A percentile compares a stretch with the other conserved stretches of the same genome.
phyloP scores from a whole-genome alignment of 2,888 invertebrate genomes.

The Parnassius smintheus region DNA sequence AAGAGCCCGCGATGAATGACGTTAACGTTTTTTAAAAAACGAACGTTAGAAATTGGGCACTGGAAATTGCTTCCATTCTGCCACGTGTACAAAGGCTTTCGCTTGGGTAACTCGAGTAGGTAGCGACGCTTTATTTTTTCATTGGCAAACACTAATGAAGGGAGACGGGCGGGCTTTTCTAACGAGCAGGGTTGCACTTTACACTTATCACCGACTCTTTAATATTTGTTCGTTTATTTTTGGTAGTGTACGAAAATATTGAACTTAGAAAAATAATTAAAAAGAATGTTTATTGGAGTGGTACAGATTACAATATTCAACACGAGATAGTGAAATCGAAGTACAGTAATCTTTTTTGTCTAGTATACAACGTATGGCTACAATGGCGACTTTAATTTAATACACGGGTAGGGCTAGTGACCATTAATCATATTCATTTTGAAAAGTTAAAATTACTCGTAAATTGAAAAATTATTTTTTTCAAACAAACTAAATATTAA shows the following conservation, averaged over 20 bases:
- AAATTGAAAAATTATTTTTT: too few relatives aligned
- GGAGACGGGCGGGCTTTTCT: slow-evolving; percentile 48
- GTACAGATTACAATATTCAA: too few relatives aligned
- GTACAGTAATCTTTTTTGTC: too few relatives aligned
- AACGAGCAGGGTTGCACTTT: slow-evolving; percentile 66
- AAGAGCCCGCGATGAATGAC: slow-evolving; percentile 12
- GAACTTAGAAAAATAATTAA: too few relatives aligned
- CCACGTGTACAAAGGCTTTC: slow-evolving; percentile 33
- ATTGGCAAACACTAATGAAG: slow-evolving; percentile 68
- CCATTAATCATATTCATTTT: too few relatives aligned
- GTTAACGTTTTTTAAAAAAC: slow-evolving; percentile 11
- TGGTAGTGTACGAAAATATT: neutral
- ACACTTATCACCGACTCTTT: slow-evolving; percentile 61
- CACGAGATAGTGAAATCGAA: too few relatives aligned
- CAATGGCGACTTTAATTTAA: too few relatives aligned
- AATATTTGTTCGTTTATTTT: slow-evolving; percentile 49
- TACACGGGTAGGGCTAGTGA: too few relatives aligned
- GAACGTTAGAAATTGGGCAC: slow-evolving; percentile 17
- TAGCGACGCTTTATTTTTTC: slow-evolving; percentile 54
- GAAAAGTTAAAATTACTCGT: too few relatives aligned
- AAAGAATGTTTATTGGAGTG: too few relatives aligned
- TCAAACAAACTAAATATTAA: too few relatives aligned
- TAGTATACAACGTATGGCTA: too few relatives aligned
- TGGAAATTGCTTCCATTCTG: slow-evolving; percentile 25
- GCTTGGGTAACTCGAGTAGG: slow-evolving; percentile 36